Evolutionary conservation across 1,140 invertebrate genomes (phyloP).

Genomic region (Hermetia illucens): DNA sequence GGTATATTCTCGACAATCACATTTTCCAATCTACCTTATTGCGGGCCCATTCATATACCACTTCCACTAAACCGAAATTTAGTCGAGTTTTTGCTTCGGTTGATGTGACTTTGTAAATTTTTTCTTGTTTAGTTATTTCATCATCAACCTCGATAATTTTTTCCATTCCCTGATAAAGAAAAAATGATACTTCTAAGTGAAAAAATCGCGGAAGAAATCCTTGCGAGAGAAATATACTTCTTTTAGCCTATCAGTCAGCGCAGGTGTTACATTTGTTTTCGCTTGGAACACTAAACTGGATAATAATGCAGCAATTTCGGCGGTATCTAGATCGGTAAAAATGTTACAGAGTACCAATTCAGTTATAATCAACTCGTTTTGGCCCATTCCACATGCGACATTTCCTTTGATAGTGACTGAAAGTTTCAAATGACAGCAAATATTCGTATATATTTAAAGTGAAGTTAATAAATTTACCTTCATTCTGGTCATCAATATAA

Average conservation of each 20-base stretch:
- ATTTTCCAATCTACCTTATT: conserved; percentile 45
- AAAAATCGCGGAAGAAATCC: background rate
- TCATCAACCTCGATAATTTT: conserved; percentile 30
- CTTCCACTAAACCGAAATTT: conserved; percentile 82
- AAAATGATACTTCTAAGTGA: background rate
- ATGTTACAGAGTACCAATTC: conserved; percentile 92
- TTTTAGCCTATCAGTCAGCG: conserved; percentile 37
- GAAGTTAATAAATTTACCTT: conserved; percentile 9
- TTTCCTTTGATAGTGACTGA: conserved; percentile 73
- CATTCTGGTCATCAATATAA: conserved; percentile 56
- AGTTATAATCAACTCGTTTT: conserved; percentile 85
- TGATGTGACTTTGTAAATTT: conserved; percentile 16
- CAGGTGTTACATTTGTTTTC: conserved; percentile 42
- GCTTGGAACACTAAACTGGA: conserved; percentile 88
- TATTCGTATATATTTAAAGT: conserved; percentile 1
- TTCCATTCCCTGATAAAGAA: conserved; percentile 19
- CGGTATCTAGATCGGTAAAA: conserved; percentile 66
- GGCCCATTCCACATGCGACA: conserved; percentile 93
- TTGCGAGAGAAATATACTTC: conserved; percentile 31
- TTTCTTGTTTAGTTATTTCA: conserved; percentile 19
- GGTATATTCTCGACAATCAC: background rate
- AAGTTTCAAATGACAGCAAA: conserved; percentile 16
- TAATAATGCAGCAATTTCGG: conserved; percentile 84
- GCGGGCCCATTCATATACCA: conserved; percentile 92
- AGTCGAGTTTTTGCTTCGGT: conserved; percentile 37